phyloP scores from a whole-genome alignment of 2,113 vertebrate species.

The Chroicocephalus ridibundus region DNA sequence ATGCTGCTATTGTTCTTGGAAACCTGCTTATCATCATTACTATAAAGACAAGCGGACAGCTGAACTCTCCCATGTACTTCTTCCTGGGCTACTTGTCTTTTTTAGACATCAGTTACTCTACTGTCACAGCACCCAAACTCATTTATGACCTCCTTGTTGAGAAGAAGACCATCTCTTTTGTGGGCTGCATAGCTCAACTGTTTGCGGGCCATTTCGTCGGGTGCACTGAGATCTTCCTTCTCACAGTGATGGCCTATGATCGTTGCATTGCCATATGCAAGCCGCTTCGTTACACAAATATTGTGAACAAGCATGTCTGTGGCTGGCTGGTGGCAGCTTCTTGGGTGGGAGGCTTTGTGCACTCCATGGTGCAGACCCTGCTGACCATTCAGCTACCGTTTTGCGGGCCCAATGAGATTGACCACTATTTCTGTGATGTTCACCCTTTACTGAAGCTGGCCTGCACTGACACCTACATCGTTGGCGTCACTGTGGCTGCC shows the following conservation, averaged over 20 bases:
- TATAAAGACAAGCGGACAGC: not conserved
- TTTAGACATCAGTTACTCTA: conserved; percentile 58
- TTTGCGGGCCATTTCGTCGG: conserved; percentile 58
- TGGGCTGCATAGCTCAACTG: conserved; percentile 49
- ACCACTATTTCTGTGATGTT: not conserved
- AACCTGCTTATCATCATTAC: conserved; percentile 38
- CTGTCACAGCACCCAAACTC: conserved; percentile 51
- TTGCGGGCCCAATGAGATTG: not conserved
- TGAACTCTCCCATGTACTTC: conserved; percentile 63
- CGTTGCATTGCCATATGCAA: conserved; percentile 52
- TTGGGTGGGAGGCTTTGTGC: not conserved
- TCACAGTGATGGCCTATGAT: conserved; percentile 60
- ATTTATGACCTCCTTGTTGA: conserved; percentile 37
- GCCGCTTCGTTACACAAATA: not conserved
- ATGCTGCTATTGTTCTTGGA: not conserved
- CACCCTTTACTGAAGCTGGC: not conserved
- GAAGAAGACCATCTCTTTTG: conserved; percentile 38
- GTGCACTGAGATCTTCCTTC: conserved; percentile 58
- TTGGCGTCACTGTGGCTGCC: not conserved
- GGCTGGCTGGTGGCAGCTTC: not conserved
- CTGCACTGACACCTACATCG: not conserved
- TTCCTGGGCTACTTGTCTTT: conserved; percentile 56
- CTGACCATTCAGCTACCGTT: not conserved
- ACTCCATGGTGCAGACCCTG: not conserved
- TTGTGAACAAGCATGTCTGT: not conserved